Evolutionary conservation across 2,797 vertebrate species (phyloP).

Genomic region (Garrulus glandarius): DNA sequence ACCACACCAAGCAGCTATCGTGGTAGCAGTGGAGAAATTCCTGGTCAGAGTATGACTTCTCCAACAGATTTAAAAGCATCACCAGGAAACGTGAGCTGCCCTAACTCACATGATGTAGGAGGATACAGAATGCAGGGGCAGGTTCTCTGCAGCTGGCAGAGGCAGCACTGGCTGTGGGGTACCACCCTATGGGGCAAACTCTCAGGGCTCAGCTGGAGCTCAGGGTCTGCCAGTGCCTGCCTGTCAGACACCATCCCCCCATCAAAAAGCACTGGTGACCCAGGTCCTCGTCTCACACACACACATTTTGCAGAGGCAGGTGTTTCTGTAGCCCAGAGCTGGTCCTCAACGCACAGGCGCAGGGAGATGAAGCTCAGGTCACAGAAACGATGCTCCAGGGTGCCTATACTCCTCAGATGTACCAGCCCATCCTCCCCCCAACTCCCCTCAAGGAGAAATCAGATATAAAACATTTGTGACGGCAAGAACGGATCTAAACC

Average conservation of each 20-base stretch:
- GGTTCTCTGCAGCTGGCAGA: neutral
- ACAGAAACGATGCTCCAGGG: fast-evolving
- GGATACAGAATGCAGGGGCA: neutral
- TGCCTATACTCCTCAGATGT: neutral
- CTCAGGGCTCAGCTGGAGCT: neutral
- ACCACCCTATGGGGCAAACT: neutral
- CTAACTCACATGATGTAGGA: too few relatives aligned
- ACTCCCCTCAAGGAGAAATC: conserved; percentile 7
- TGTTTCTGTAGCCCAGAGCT: neutral
- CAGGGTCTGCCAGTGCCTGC: fast-evolving
- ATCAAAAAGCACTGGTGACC: neutral
- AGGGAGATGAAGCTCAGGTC: neutral
- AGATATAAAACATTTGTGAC: conserved; percentile 44
- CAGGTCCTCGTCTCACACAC: neutral
- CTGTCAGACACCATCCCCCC: neutral
- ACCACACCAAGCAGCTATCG: neutral
- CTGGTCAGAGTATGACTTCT: fast-evolving
- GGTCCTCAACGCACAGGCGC: fast-evolving
- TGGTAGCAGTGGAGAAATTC: neutral
- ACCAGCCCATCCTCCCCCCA: neutral
- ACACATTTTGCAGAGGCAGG: neutral
- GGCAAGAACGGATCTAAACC: conserved; percentile 43
- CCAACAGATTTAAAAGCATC: neutral
- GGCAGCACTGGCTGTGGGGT: neutral
- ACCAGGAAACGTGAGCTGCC: neutral